phyloP scores from a whole-genome alignment of 2,113 vertebrate species.

The Egretta garzetta region DNA sequence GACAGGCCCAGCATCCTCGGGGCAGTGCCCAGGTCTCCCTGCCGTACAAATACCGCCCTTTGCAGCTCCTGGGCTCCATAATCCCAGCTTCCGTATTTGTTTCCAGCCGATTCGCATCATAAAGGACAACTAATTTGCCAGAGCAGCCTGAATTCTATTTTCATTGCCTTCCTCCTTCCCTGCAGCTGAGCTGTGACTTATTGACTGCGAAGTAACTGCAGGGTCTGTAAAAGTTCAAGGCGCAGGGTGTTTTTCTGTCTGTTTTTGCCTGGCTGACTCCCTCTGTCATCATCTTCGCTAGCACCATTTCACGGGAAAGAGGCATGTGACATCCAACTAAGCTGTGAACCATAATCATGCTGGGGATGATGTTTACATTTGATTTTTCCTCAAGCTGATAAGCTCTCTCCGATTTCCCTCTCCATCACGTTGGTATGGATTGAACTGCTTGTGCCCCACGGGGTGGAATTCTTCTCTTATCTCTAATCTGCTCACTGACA shows the following conservation, averaged over 20 bases:
- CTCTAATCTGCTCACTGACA: conserved; percentile 21
- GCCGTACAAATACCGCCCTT: neutral
- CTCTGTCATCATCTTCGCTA: neutral
- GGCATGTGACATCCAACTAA: conserved; percentile 20
- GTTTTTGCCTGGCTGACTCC: conserved; percentile 32
- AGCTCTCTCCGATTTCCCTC: conserved; percentile 46
- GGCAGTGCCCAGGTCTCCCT: neutral
- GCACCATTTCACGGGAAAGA: conserved; percentile 4
- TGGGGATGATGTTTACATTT: conserved; percentile 40
- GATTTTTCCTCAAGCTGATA: conserved; percentile 57
- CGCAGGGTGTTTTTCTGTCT: neutral
- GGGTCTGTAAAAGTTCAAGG: conserved; percentile 30
- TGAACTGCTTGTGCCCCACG: neutral
- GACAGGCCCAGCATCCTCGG: rapidly evolving
- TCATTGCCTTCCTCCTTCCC: conserved; percentile 7
- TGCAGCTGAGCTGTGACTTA: conserved; percentile 39
- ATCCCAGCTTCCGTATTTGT: neutral
- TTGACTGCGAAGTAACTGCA: conserved; percentile 38
- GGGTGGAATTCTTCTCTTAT: conserved; percentile 48
- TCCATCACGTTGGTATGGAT: neutral
- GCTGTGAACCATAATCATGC: conserved; percentile 35
- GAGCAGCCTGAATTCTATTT: conserved; percentile 29
- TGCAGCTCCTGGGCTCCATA: neutral
- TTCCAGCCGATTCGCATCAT: neutral
- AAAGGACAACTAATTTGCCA: neutral